Evolutionary conservation across 2,113 vertebrate species (phyloP).

Genomic region (Micromys minutus): DNA sequence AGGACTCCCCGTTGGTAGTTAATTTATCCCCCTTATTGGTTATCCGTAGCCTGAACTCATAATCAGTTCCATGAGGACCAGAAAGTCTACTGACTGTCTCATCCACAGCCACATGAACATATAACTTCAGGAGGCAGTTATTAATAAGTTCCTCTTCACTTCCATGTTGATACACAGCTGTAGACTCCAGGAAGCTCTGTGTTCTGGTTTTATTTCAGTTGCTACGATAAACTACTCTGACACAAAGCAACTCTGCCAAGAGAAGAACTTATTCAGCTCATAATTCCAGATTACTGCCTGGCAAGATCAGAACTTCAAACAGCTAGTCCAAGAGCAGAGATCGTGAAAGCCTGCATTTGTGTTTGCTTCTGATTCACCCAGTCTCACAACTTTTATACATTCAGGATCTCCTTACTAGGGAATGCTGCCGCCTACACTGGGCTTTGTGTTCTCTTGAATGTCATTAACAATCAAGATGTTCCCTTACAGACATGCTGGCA

Average conservation of each 20-base stretch:
- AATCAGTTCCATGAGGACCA: background rate
- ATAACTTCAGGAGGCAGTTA: background rate
- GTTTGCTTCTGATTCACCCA: background rate
- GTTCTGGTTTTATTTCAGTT: background rate
- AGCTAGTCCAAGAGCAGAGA: background rate
- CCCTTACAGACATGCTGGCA: background rate
- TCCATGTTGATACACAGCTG: accelerated
- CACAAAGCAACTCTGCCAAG: background rate
- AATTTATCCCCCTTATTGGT: accelerated
- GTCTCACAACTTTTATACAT: background rate
- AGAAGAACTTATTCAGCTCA: background rate
- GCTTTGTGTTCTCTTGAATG: background rate
- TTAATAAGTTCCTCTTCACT: background rate
- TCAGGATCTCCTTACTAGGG: background rate
- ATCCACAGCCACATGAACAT: background rate
- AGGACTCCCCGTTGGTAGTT: accelerated
- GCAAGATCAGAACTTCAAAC: background rate
- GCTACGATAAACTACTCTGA: background rate
- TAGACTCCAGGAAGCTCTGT: background rate
- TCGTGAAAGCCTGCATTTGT: background rate
- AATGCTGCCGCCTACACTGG: background rate
- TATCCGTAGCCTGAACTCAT: background rate
- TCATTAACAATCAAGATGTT: background rate
- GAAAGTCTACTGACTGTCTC: background rate
- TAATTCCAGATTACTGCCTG: too few species aligned